Conservation (phyloP, 2,113 vertebrate species). For the Carassius carassius region DNA sequence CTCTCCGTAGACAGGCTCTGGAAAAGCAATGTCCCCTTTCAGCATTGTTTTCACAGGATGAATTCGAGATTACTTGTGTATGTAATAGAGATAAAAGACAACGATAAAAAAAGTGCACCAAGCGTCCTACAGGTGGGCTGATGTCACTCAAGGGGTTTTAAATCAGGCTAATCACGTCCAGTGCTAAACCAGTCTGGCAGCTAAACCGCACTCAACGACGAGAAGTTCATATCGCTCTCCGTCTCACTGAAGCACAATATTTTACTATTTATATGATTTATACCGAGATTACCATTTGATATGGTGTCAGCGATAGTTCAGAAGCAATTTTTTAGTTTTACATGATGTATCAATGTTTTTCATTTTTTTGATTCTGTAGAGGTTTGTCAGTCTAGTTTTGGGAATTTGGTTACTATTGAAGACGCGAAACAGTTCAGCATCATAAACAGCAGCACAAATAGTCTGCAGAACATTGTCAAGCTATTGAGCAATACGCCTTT, state of each 20-base stretch:
- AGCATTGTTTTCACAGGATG: too few relatives aligned
- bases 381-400: not conserved
- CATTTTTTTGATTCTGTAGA: not conserved
- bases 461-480: not conserved
- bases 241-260: conserved; percentile 14
- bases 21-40: too few relatives aligned
- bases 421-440: not conserved
- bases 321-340: not conserved
- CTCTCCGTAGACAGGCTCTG: too few relatives aligned
- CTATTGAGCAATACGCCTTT: conserved; percentile 22
- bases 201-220: conserved; percentile 18
- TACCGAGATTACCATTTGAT: conserved; percentile 17
- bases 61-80: too few relatives aligned
- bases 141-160: too few relatives aligned
- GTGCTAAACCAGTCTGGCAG: not conserved
- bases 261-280: not conserved
- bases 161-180: not conserved
- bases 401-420: not conserved
- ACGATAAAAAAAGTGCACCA: too few relatives aligned
- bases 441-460: not conserved
- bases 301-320: not conserved
- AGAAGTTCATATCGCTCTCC: not conserved
- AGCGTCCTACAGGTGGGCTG: too few relatives aligned
- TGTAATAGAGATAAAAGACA: too few relatives aligned
- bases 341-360: not conserved